These are phyloP conservation scores for Lithodes maja DNA, from an alignment of 2,888 invertebrate species.

Conservation along the genomic window DNA sequence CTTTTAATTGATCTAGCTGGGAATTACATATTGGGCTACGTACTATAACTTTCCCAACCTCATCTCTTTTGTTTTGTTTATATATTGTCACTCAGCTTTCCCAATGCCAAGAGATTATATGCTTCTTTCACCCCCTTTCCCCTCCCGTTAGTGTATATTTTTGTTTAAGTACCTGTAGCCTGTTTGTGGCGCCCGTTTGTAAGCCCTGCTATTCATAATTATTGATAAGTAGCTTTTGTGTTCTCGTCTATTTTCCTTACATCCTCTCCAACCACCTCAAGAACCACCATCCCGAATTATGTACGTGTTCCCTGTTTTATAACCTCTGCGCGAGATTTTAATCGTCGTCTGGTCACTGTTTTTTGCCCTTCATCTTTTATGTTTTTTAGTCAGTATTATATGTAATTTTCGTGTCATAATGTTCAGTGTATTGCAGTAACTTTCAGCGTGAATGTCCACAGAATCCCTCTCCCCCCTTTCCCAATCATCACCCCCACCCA, in stretches of 20 bases:
- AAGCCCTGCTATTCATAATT: constrained; percentile 26
- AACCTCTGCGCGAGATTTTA: constrained; percentile 16
- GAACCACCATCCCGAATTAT: constrained; percentile 12
- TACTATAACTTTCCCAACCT: background rate
- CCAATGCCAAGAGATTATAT: background rate
- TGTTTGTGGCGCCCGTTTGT: constrained; percentile 60
- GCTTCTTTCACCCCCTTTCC: background rate
- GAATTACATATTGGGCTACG: constrained; percentile 46
- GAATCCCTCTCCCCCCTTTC: constrained; percentile 39
- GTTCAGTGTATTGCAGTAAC: constrained; percentile 60
- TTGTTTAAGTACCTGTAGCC: constrained; percentile 61
- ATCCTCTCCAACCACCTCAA: constrained; percentile 1
- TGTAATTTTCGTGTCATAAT: constrained; percentile 66
- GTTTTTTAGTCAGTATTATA: constrained; percentile 68
- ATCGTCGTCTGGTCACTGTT: constrained; percentile 66
- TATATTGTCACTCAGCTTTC: background rate
- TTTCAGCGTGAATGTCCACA: constrained; percentile 59
- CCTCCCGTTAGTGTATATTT: constrained; percentile 35
- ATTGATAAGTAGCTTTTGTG: constrained; percentile 20
- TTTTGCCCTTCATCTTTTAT: constrained; percentile 53
- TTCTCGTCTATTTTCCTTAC: constrained; percentile 19
- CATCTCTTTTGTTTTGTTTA: background rate
- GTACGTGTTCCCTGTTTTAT: background rate
- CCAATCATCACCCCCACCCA: too few species aligned
- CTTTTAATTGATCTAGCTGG: constrained; percentile 39